Base-by-base conservation (phyloP, 2,888 invertebrate genomes). In the Villa cingulata region DNA sequence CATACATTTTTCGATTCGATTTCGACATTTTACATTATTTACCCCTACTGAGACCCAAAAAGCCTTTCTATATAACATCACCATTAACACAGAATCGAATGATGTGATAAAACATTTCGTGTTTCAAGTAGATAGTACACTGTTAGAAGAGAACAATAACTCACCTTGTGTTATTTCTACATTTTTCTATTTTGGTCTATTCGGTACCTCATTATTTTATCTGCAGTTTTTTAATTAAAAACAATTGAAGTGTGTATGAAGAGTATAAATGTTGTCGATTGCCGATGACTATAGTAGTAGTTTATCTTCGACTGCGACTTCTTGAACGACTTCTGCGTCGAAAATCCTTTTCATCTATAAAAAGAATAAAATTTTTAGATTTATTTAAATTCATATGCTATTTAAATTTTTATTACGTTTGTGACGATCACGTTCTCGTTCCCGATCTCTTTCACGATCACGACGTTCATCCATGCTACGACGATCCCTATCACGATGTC, bases 231-330 rank as follows among this genome's bases (percentile, higher is more conserved):
- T 38, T 18, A 18, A n/a, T 20, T 19, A 6, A 23, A 19, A 40
- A 20, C 10, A 19, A 20, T 12, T 40, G n/a, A n/a, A n/a, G n/a
- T n/a, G n/a, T n/a, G n/a, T n/a, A n/a, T n/a, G n/a, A 19, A 18
- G 12, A 14, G 20, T 20, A 40, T n/a, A 40, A 23, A 7, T 23
- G 7, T 23, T 23, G 7, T 18, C 17, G 15, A 10, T 9, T 41
- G 29, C 5, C 16, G 18, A 7, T 41, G 41, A 16, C 17, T 47
- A n/a, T n/a, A n/a, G n/a, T n/a, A 40, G 16, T 34, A 47, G 43
- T 48, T 57, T 65, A 66, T 54, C 65, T 64, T 51, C 62, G 64
- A 51, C 66, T 66, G 46, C 62, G 65, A 49, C 66, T 66, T 14
- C 66, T 65, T 41, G 66, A 66, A 47, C 65, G 65, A 46, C 66